These are phyloP conservation scores for Limnodromus scolopaceus DNA, from an alignment of 2,797 vertebrate species.

Conservation along the genomic window DNA sequence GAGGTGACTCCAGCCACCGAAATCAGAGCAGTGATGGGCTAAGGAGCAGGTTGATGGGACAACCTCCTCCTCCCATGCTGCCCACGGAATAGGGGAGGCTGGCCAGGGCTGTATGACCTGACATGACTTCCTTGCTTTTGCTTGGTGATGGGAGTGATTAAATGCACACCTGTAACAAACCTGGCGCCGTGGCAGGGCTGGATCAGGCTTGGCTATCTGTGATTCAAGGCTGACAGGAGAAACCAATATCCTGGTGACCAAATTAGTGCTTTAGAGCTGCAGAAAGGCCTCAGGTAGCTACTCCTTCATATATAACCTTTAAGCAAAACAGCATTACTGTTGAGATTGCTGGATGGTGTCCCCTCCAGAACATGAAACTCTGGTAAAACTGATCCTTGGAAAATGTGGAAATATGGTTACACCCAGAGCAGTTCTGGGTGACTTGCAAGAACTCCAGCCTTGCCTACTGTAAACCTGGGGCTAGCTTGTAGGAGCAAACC, in stretches of 20 bases:
- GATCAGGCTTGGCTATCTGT: background rate
- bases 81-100: rapidly evolving
- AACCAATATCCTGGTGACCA: background rate
- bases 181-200: rapidly evolving
- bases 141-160: background rate
- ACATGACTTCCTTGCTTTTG: background rate
- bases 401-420: background rate
- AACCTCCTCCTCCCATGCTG: background rate
- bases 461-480: background rate
- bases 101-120: background rate
- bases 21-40: rapidly evolving
- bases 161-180: background rate
- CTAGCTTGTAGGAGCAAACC: background rate
- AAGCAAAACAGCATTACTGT: background rate
- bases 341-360: background rate
- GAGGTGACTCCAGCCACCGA: background rate
- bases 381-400: background rate
- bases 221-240: background rate
- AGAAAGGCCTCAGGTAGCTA: background rate
- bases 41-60: background rate
- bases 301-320: background rate
- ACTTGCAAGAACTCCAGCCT: background rate
- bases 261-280: background rate
- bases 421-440: background rate
- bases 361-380: background rate